Evolutionary conservation across 1,140 invertebrate species (phyloP).

Genomic region (Ptiloglossa arizonensis): DNA sequence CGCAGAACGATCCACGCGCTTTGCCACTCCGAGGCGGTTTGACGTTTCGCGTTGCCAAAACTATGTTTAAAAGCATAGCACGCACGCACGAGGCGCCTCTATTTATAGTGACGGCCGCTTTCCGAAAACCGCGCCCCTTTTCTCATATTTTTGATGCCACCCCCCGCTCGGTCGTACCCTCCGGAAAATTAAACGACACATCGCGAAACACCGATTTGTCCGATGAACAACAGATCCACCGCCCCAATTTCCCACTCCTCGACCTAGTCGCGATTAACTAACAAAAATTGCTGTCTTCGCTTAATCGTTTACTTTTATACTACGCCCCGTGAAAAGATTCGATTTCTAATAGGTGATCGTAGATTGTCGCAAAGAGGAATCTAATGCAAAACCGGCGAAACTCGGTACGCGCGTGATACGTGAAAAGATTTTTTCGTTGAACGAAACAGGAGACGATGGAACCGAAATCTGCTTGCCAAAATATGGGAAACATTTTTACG

Average conservation of each 20-base stretch:
- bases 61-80: constrained; percentile 79
- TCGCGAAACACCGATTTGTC: neutral
- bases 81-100: constrained; percentile 74
- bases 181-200: constrained; percentile 17
- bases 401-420: neutral
- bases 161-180: constrained; percentile 25
- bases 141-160: constrained; percentile 43
- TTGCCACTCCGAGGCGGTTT: constrained; percentile 77
- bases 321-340: neutral
- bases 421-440: neutral
- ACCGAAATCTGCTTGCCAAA: constrained; percentile 49
- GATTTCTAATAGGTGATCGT: neutral
- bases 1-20: constrained; percentile 70
- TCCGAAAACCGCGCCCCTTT: constrained; percentile 71
- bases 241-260: too few species aligned
- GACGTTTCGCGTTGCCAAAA: constrained; percentile 81
- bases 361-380: neutral
- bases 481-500: constrained; percentile 18
- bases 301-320: too few species aligned
- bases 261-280: too few species aligned
- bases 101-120: constrained; percentile 77
- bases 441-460: constrained; percentile 11
- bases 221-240: neutral
- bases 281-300: too few species aligned
- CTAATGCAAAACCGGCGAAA: neutral